These are phyloP conservation scores for Pogona vitticeps DNA, from an alignment of 2,113 vertebrate genomes.

Conservation along the genomic window DNA sequence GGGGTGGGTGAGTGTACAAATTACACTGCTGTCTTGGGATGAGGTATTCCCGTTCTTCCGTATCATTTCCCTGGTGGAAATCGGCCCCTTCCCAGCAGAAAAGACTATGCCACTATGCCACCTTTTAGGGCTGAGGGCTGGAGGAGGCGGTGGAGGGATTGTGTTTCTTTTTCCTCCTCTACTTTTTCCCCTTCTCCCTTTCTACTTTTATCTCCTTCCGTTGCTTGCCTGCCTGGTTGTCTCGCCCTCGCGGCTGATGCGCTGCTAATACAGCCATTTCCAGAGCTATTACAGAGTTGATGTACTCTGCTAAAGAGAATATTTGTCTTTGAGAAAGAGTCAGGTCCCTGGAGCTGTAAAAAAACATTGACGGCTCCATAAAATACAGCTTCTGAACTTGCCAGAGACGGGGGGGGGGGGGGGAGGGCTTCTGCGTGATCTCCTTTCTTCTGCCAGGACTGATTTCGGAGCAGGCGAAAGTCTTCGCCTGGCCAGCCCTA, in stretches of 20 bases:
- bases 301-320: not conserved
- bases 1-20: too few species aligned
- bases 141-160: not conserved
- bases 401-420: not conserved
- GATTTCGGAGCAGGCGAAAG: too few species aligned
- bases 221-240: not conserved
- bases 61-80: too few species aligned
- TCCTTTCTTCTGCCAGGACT: too few species aligned
- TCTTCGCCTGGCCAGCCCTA: too few species aligned
- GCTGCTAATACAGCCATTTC: too few species aligned
- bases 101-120: too few species aligned
- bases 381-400: not conserved
- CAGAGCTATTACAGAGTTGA: conserved; percentile 11
- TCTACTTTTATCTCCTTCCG: not conserved
- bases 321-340: conserved; percentile 19
- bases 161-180: not conserved
- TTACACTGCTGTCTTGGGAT: too few species aligned
- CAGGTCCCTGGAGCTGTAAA: not conserved
- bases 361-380: conserved; percentile 3
- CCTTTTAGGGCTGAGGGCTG: too few species aligned
- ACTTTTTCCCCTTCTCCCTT: not conserved
- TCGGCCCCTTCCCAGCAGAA: too few species aligned
- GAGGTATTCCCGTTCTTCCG: too few species aligned
- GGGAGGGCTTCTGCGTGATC: not conserved
- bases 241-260: too few species aligned